phyloP scores from a whole-genome alignment of 2,113 vertebrate species.

The Oenanthe melanoleuca region DNA sequence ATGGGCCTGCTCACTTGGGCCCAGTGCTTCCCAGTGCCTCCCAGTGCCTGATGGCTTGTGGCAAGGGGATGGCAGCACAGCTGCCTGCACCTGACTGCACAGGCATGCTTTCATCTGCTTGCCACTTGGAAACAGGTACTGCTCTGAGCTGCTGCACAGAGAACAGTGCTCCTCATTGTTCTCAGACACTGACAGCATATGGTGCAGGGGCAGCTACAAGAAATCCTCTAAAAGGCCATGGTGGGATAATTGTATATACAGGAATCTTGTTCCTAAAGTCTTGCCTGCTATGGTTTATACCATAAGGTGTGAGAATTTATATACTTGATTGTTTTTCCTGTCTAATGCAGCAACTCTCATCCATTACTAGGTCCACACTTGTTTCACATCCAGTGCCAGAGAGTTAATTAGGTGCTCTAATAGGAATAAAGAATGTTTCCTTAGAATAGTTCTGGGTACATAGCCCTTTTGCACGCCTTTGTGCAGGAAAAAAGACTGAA shows the following conservation, averaged over 20 bases:
- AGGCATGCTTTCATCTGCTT: accelerated
- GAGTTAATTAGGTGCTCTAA: background rate
- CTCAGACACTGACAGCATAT: background rate
- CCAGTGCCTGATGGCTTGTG: background rate
- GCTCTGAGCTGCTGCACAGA: accelerated
- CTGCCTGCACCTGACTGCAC: background rate
- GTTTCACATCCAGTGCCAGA: background rate
- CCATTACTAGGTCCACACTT: background rate
- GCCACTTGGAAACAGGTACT: background rate
- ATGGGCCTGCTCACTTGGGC: background rate
- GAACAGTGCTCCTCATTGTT: background rate
- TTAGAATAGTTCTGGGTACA: background rate
- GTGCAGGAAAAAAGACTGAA: background rate
- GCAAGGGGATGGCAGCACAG: background rate
- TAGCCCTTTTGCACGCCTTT: background rate
- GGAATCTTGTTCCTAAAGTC: background rate
- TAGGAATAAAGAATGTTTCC: background rate
- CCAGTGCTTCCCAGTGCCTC: background rate
- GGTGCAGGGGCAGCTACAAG: background rate
- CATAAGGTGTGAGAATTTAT: background rate
- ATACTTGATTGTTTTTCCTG: background rate
- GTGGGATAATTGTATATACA: background rate
- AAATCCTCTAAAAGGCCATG: background rate
- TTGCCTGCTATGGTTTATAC: background rate
- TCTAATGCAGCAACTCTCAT: background rate